These are phyloP conservation scores for Gnathonemus longibarbis DNA, from an alignment of 2,113 vertebrate genomes.

Conservation along the genomic window DNA sequence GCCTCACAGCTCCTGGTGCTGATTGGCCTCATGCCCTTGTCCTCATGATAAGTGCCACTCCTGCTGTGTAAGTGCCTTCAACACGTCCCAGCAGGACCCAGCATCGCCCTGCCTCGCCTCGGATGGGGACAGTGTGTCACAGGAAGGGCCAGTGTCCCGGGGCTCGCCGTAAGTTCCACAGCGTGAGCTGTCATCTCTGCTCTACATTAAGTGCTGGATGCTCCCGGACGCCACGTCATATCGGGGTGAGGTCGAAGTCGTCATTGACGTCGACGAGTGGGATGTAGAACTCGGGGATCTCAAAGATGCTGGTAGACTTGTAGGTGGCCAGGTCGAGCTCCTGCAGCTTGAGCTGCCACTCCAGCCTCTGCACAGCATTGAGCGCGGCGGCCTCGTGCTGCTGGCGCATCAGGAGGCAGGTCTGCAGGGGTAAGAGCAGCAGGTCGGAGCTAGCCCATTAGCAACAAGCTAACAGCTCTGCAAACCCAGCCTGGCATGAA, in stretches of 20 bases:
- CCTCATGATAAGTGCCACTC: slow-evolving; percentile 33
- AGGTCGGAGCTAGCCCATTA: not conserved
- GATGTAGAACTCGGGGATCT: slow-evolving; percentile 96
- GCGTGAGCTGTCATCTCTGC: slow-evolving; percentile 17
- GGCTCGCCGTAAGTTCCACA: slow-evolving; percentile 36
- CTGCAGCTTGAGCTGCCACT: slow-evolving; percentile 98
- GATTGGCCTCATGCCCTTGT: slow-evolving; percentile 42
- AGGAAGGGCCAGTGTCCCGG: slow-evolving; percentile 4
- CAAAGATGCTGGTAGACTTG: slow-evolving; percentile 97
- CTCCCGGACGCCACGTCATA: slow-evolving; percentile 61
- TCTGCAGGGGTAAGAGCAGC: not conserved
- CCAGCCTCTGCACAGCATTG: slow-evolving; percentile 91
- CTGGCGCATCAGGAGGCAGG: slow-evolving; percentile 72
- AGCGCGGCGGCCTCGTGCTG: slow-evolving; percentile 97
- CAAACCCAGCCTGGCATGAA: not conserved
- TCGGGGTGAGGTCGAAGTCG: slow-evolving; percentile 95
- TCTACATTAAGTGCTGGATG: slow-evolving; percentile 52
- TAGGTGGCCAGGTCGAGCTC: slow-evolving; percentile 93
- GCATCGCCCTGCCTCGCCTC: not conserved
- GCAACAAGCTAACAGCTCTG: not conserved
- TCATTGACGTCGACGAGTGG: slow-evolving; percentile 97
- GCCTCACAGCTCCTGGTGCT: slow-evolving; percentile 60
- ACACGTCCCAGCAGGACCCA: not conserved
- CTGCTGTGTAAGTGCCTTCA: not conserved
- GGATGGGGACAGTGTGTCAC: not conserved